A percentile compares a stretch with the other conserved stretches of the same genome.
phyloP scores from a whole-genome alignment of 2,888 invertebrate species.

The Odontomyia ornata region DNA sequence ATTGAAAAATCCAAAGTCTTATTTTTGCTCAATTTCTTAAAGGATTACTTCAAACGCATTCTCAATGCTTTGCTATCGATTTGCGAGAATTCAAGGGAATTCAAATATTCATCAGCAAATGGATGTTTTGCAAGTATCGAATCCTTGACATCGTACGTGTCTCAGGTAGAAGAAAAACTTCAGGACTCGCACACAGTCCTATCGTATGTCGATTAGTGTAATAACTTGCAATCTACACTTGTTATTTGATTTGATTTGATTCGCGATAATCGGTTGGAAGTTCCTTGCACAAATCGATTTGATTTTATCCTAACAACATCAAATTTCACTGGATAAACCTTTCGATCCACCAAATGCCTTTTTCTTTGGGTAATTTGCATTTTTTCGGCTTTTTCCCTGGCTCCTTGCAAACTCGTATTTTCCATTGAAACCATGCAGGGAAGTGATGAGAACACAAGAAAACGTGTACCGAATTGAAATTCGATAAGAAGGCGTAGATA shows the following conservation, averaged over 20 bases:
- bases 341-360: conserved; percentile 21
- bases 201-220: conserved; percentile 3
- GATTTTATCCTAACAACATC: conserved; percentile 17
- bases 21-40: too few species aligned
- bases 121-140: too few species aligned
- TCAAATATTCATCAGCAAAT: too few species aligned
- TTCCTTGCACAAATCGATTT: conserved; percentile 31
- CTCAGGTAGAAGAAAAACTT: too few species aligned
- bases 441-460: conserved; percentile 11
- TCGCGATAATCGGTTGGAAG: neutral
- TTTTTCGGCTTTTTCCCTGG: conserved; percentile 7
- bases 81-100: too few species aligned
- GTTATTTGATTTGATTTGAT: conserved; percentile 12
- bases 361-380: conserved; percentile 40
- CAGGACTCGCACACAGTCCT: too few species aligned
- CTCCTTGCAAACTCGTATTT: neutral
- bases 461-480: conserved; percentile 39
- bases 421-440: neutral
- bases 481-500: conserved; percentile 26
- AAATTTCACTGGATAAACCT: conserved; percentile 35
- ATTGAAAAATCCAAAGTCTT: too few species aligned
- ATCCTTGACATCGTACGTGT: too few species aligned
- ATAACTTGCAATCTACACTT: conserved; percentile 9
- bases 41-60: too few species aligned
- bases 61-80: too few species aligned